Evolutionary conservation across 2,888 invertebrate genomes (phyloP).

Genomic region (Atethmia centrago): DNA sequence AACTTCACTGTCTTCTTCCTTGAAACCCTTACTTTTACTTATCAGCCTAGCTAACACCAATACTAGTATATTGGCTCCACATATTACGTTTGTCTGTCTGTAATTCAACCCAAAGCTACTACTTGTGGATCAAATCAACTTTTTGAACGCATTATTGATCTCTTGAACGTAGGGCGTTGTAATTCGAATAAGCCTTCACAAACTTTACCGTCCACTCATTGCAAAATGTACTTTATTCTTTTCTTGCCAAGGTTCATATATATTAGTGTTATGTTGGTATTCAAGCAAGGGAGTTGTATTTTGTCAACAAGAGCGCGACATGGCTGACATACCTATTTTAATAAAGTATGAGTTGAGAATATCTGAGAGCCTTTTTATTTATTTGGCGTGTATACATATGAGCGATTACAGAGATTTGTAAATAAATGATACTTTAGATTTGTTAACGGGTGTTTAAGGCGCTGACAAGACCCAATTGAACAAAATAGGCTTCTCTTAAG

Average conservation of each 20-base stretch:
- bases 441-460: constrained; percentile 1
- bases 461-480: too few species aligned
- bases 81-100: constrained; percentile 53
- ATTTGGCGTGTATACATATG: constrained; percentile 55
- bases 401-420: constrained; percentile 61
- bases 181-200: constrained; percentile 78
- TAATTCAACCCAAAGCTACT: constrained; percentile 62
- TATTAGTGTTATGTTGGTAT: constrained; percentile 40
- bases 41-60: constrained; percentile 9
- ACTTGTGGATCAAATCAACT: constrained; percentile 81
- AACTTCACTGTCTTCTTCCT: neutral
- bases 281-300: constrained; percentile 67
- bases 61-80: constrained; percentile 38
- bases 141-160: constrained; percentile 83
- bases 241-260: neutral
- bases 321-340: constrained; percentile 72
- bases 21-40: neutral
- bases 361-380: constrained; percentile 67
- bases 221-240: constrained; percentile 56
- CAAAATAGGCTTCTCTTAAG: too few species aligned
- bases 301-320: constrained; percentile 74
- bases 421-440: constrained; percentile 44
- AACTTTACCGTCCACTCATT: constrained; percentile 22
- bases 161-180: constrained; percentile 76
- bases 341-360: constrained; percentile 73